Percentiles rank a stretch among this genome's conserved stretches.
Conservation (phyloP, 2,888 invertebrate genomes). For the Calephelis perditalis region DNA sequence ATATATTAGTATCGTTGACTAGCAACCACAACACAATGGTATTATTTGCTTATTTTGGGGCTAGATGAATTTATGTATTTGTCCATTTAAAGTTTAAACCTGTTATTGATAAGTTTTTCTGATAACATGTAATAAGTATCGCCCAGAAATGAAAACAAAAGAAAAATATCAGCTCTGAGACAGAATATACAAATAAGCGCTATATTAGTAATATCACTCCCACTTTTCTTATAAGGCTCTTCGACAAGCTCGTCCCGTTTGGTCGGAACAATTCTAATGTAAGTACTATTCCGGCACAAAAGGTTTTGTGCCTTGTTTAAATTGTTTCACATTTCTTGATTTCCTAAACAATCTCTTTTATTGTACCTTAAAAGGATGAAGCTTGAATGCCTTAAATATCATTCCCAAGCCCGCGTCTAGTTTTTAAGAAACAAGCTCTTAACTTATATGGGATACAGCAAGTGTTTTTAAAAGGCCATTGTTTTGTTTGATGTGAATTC, state of each 20-base stretch:
- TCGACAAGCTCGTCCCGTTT: constrained; percentile 20
- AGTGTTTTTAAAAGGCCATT: neutral
- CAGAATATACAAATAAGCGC: no score
- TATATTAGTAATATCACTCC: neutral
- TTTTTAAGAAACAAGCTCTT: neutral
- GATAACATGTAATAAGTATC: no score
- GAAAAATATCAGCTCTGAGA: neutral
- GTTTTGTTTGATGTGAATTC: neutral
- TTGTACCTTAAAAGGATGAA: constrained; percentile 15
- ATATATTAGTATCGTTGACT: no score
- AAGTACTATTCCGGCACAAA: constrained; percentile 25
- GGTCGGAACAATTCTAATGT: constrained; percentile 19
- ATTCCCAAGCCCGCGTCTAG: constrained; percentile 4
- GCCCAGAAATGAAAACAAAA: no score
- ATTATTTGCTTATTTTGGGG: no score
- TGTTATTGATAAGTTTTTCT: no score
- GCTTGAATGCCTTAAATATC: constrained; percentile 15
- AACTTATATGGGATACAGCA: neutral
- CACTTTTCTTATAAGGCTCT: constrained; percentile 13
- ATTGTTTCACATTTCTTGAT: constrained; percentile 20
- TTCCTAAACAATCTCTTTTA: constrained; percentile 19
- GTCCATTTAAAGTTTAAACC: no score
- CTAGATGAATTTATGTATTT: no score
- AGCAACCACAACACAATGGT: no score
- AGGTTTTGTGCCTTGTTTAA: constrained; percentile 27